These are phyloP conservation scores for Neoscelio sp. DNA, from an alignment of 2,888 invertebrate species.

Conservation along the genomic window DNA sequence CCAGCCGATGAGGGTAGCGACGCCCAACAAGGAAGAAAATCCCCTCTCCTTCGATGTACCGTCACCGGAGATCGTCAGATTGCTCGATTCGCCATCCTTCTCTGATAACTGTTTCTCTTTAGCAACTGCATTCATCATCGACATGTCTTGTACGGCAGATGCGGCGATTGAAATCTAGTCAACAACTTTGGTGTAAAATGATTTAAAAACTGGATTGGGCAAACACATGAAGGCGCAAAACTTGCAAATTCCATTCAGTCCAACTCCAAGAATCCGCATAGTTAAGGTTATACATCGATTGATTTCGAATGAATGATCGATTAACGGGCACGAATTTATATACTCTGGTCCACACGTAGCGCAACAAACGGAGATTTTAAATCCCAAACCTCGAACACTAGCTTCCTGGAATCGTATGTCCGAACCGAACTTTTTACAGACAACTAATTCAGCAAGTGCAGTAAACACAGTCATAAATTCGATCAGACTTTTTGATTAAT, in stretches of 20 bases:
- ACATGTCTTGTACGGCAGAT: conserved; percentile 3
- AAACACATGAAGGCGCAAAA: conserved; percentile 68
- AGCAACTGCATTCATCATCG: conserved; percentile 13
- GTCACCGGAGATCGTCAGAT: conserved; percentile 14
- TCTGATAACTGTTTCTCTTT: conserved; percentile 12
- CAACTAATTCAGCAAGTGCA: conserved; percentile 62
- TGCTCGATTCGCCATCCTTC: conserved; percentile 17
- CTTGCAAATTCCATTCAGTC: conserved; percentile 55
- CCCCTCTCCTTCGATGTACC: conserved; percentile 6
- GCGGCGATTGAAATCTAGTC: conserved; percentile 25
- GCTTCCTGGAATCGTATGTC: conserved; percentile 66
- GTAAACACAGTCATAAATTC: conserved; percentile 67
- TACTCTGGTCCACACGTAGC: conserved; percentile 52
- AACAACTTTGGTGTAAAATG: conserved; percentile 32
- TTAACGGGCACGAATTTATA: conserved; percentile 28
- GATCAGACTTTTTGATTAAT: too few relatives aligned
- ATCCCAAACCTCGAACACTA: conserved; percentile 68
- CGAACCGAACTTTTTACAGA: conserved; percentile 68
- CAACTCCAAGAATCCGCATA: conserved; percentile 67
- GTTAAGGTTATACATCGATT: conserved; percentile 65
- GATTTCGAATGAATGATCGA: conserved; percentile 63
- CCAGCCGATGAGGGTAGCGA: conserved; percentile 38
- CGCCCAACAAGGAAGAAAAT: conserved; percentile 25
- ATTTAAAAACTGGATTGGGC: conserved; percentile 64
- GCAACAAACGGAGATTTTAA: conserved; percentile 65